Conservation (phyloP, 2,888 invertebrate genomes). For the Helleia helle region DNA sequence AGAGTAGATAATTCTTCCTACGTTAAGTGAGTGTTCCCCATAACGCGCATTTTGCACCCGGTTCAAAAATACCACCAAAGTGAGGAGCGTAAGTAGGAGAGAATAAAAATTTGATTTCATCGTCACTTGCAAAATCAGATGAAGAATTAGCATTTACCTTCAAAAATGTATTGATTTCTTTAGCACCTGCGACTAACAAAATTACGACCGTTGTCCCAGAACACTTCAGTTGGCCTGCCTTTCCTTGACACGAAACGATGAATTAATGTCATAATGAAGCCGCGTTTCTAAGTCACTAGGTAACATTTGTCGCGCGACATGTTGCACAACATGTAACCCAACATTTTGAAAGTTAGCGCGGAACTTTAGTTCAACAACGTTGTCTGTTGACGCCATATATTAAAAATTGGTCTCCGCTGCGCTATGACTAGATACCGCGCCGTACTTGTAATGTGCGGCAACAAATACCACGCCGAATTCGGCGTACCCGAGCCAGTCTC, state of each 20-base stretch:
- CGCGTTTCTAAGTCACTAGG: too few relatives aligned
- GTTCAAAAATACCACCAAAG: constrained; percentile 18
- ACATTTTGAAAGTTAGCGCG: too few relatives aligned
- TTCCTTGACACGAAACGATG: constrained; percentile 26
- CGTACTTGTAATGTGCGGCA: too few relatives aligned
- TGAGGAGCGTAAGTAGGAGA: constrained; percentile 19
- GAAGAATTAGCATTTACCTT: constrained; percentile 5
- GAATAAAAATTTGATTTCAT: constrained; percentile 18
- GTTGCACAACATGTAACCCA: too few relatives aligned
- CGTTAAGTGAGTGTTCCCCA: constrained; percentile 17
- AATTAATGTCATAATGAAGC: too few relatives aligned
- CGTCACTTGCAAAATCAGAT: constrained; percentile 13
- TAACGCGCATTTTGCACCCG: constrained; percentile 14
- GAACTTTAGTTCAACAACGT: too few relatives aligned
- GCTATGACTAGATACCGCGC: too few relatives aligned
- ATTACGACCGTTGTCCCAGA: constrained; percentile 25
- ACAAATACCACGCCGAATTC: too few relatives aligned
- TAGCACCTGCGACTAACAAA: constrained; percentile 15
- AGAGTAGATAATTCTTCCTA: constrained; percentile 15
- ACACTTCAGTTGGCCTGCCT: constrained; percentile 26
- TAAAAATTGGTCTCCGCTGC: too few relatives aligned
- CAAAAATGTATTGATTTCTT: constrained; percentile 14
- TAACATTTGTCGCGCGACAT: too few relatives aligned
- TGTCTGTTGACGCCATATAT: too few relatives aligned
- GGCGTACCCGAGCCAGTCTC: too few relatives aligned